These are phyloP conservation scores for Ephestia elutella DNA, from an alignment of 1,140 invertebrate genomes.

Conservation along the genomic window DNA sequence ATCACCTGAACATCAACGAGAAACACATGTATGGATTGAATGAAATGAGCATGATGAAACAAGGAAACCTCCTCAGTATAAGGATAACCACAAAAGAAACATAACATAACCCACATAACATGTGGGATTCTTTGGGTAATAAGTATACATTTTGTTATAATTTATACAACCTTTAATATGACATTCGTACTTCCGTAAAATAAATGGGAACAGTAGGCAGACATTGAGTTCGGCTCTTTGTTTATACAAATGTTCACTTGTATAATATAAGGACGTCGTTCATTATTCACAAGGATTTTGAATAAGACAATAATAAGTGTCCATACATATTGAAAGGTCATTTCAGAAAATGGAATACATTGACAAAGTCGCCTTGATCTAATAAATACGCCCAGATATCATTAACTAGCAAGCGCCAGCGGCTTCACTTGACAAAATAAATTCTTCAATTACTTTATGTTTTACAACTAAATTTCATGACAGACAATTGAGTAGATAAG, in stretches of 20 bases:
- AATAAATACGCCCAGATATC: slow-evolving; percentile 19
- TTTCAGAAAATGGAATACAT: slow-evolving; percentile 48
- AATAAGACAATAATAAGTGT: slow-evolving; percentile 60
- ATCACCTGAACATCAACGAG: too few relatives aligned
- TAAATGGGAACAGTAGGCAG: slow-evolving; percentile 4
- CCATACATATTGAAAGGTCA: slow-evolving; percentile 54
- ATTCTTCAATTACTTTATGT: too few relatives aligned
- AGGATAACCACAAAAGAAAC: too few relatives aligned
- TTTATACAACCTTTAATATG: not conserved
- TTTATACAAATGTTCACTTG: slow-evolving; percentile 56
- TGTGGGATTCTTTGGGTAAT: too few relatives aligned
- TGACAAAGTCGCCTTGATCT: slow-evolving; percentile 54
- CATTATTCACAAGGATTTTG: slow-evolving; percentile 67
- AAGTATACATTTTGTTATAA: too few relatives aligned
- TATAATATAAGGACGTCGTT: slow-evolving; percentile 58
- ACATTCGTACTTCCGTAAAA: slow-evolving; percentile 9
- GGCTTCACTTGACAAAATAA: too few relatives aligned
- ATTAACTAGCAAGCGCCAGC: slow-evolving; percentile 8
- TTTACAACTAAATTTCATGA: too few relatives aligned
- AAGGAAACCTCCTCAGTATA: too few relatives aligned
- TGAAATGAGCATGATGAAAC: too few relatives aligned
- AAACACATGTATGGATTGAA: too few relatives aligned
- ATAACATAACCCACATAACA: too few relatives aligned
- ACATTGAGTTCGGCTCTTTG: slow-evolving; percentile 40
- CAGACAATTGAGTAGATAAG: too few relatives aligned